Percentiles rank a stretch among this genome's conserved stretches.
Evolutionary conservation across 1,140 invertebrate species (phyloP).

Genomic region (Teleopsis dalmanni): DNA sequence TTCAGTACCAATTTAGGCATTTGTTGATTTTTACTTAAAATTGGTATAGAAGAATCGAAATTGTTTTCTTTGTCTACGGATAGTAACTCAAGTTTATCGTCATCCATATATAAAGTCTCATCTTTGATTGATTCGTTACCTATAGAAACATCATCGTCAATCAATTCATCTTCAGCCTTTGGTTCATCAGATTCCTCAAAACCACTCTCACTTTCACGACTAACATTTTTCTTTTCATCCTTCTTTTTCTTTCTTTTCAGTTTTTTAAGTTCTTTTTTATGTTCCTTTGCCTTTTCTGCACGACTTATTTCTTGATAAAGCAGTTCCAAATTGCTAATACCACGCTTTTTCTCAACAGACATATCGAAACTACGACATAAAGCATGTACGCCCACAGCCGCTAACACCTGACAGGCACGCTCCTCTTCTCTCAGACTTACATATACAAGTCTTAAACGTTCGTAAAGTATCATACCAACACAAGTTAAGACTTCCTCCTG

Average conservation of each 20-base stretch:
- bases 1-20: too few relatives aligned
- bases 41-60: too few relatives aligned
- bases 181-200: conserved; percentile 13
- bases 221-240: conserved; percentile 49
- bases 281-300: conserved; percentile 75
- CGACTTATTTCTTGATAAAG: conserved; percentile 72
- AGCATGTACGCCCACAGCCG: conserved; percentile 78
- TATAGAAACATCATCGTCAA: too few relatives aligned
- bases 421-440: conserved; percentile 81
- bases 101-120: too few relatives aligned
- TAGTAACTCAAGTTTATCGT: too few relatives aligned
- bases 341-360: conserved; percentile 79
- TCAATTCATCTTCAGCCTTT: conserved; percentile 12
- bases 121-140: too few relatives aligned
- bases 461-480: conserved; percentile 84
- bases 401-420: conserved; percentile 82
- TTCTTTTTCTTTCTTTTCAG: conserved; percentile 81
- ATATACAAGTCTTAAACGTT: conserved; percentile 76
- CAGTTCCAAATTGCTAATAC: conserved; percentile 76
- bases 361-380: conserved; percentile 82
- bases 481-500: conserved; percentile 93
- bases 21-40: too few relatives aligned
- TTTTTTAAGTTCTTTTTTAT: conserved; percentile 78
- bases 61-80: too few relatives aligned
- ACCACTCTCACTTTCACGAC: conserved; percentile 1